Base-by-base conservation (phyloP, 2,113 vertebrate species). In the Tretioscincus oriximinensis region DNA sequence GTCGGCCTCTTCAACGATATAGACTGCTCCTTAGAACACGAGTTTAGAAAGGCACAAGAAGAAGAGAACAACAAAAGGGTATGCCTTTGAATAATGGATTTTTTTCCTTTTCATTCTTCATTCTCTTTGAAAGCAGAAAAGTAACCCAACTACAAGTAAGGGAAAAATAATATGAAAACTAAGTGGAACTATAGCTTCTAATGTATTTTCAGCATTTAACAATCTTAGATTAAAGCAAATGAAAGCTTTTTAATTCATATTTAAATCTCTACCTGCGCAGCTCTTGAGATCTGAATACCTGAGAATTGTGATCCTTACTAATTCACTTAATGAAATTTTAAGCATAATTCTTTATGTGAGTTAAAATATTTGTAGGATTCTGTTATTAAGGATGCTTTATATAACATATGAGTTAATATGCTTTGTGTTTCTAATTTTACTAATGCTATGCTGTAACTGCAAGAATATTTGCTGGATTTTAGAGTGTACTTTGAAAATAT, bases 31-130 rank as follows among this genome's bases (percentile, higher is more conserved):
- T 96, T 99, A 4, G 98, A 99, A 90, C 98, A 99, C 71, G 98
- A 99, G 91, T 99, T 99, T 89, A 96, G 98, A 92, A 99, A 98
- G 92, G 97, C 96, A 68, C 98, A 99, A 92, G 98, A 99, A 90
- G 97, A 99, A 80, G 98, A 99, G 86, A 98, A 96, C 94, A 98
- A 93, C 88, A 99, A 99, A 95, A 96, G 97, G 97, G 98, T 99
- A 95, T 92, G 94, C 92, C 69, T 58, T 71, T 77, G 35, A 24
- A 63, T 28, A 9, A 10, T 7, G 45, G 81, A 45, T 35, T 70
- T 54, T 5, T 26, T 41, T 2, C 9, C 1, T 80, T 58, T 58
- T 58, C 14, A 2, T 58, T 58, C 31, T 61, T 41, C 10, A 51
- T 73, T 63, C 0, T 0, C 31, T 20, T 24, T 76, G 76, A 87